Percentiles rank a stretch among this genome's conserved stretches.
Conservation (phyloP, 2,797 vertebrate species). For the Mionectes olivaceus region DNA sequence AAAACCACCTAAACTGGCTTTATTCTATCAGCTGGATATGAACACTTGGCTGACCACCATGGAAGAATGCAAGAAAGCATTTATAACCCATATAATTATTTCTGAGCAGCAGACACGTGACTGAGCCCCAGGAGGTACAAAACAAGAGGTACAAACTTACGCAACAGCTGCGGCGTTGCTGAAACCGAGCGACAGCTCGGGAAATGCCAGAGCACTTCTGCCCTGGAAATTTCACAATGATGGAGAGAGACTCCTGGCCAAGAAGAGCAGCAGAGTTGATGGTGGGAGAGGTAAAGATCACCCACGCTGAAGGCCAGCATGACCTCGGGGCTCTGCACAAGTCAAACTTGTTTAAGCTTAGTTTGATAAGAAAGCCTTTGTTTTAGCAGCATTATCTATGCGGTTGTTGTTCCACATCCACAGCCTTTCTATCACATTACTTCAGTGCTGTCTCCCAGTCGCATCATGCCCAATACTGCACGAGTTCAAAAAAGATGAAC, state of each 20-base stretch:
- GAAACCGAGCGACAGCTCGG: not conserved
- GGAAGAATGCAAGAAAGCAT: not conserved
- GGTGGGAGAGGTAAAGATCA: slow-evolving; percentile 39
- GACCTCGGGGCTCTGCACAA: not conserved
- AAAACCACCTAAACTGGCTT: not conserved
- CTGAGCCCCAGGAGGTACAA: slow-evolving; percentile 1
- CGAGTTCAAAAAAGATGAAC: rapidly evolving
- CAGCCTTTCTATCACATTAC: not conserved
- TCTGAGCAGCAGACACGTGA: not conserved
- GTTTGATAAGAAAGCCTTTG: not conserved
- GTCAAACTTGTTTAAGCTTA: slow-evolving; percentile 22
- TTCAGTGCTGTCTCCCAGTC: not conserved
- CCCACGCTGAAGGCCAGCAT: not conserved
- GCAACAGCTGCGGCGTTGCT: not conserved
- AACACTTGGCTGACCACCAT: not conserved
- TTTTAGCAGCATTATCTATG: not conserved
- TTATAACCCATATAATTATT: slow-evolving; percentile 23
- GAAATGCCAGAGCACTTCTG: not conserved
- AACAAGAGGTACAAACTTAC: not conserved
- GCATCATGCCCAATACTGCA: not conserved
- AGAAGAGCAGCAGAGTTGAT: not conserved
- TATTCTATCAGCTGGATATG: not conserved
- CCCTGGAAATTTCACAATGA: slow-evolving; percentile 32
- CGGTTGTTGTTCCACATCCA: not conserved
- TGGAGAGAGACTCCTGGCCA: not conserved